A percentile compares a stretch with the other conserved stretches of the same genome.
phyloP scores from a whole-genome alignment of 2,113 vertebrate species.

The Alligator sinensis region DNA sequence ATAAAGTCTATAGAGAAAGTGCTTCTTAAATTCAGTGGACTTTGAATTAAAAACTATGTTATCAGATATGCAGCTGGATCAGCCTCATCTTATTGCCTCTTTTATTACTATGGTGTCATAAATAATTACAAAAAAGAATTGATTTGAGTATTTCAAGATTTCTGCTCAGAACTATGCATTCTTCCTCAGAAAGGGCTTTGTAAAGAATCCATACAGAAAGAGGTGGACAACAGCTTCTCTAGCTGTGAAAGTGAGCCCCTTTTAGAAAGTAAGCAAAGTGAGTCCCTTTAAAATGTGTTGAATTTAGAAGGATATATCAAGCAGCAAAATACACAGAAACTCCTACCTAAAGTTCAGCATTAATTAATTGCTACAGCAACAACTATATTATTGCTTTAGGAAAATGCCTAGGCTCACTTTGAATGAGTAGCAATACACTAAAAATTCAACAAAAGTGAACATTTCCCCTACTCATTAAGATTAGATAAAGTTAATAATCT shows the following conservation, averaged over 20 bases:
- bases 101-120: constrained; percentile 29
- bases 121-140: neutral
- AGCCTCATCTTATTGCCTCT: constrained; percentile 23
- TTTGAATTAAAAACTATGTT: constrained; percentile 31
- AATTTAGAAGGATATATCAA: neutral
- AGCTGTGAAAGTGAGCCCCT: neutral
- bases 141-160: constrained; percentile 34
- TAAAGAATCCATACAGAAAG: constrained; percentile 20
- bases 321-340: neutral
- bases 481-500: neutral
- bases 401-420: neutral
- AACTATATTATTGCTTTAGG: neutral
- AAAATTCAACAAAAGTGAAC: accelerated
- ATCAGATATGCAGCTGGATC: constrained; percentile 27
- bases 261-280: neutral
- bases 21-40: neutral
- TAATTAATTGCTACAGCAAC: neutral
- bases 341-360: neutral
- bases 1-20: neutral
- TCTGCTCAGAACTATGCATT: constrained; percentile 9
- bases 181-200: neutral
- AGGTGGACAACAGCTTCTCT: constrained; percentile 47
- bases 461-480: neutral
- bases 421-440: neutral
- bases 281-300: constrained; percentile 2